A percentile compares a stretch with the other conserved stretches of the same genome.
Evolutionary conservation across 2,113 vertebrate species (phyloP).

Genomic region (Platanista minor): DNA sequence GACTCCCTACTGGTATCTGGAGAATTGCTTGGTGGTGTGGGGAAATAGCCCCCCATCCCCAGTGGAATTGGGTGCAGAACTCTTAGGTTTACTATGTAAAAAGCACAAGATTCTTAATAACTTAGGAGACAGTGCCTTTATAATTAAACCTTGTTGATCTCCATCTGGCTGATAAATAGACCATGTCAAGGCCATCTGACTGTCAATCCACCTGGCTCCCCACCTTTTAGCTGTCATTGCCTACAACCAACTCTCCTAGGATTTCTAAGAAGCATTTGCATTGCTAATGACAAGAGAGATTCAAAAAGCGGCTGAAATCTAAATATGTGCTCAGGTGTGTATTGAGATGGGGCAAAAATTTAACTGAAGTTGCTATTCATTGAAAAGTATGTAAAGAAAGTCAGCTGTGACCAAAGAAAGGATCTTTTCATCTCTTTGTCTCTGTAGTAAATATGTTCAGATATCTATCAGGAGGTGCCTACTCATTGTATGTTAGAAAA

Average conservation of each 20-base stretch:
- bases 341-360: background rate
- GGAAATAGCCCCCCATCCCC: background rate
- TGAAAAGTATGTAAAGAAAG: background rate
- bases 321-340: background rate
- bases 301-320: background rate
- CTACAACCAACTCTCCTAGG: background rate
- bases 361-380: background rate
- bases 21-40: background rate
- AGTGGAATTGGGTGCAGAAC: background rate
- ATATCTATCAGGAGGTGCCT: background rate
- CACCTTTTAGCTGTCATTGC: background rate
- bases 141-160: background rate
- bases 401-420: background rate
- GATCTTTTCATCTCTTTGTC: background rate
- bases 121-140: background rate
- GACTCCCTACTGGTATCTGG: background rate
- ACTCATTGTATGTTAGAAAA: background rate
- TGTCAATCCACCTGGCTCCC: background rate
- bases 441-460: background rate
- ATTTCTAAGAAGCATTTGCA: slow-evolving; percentile 14
- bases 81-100: background rate
- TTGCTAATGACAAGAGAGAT: background rate
- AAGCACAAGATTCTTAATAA: background rate
- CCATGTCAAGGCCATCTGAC: background rate
- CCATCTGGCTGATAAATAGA: slow-evolving; percentile 24